Percentiles rank a stretch among this genome's conserved stretches.
phyloP scores from a whole-genome alignment of 2,113 vertebrate species.

The Alosa alosa region DNA sequence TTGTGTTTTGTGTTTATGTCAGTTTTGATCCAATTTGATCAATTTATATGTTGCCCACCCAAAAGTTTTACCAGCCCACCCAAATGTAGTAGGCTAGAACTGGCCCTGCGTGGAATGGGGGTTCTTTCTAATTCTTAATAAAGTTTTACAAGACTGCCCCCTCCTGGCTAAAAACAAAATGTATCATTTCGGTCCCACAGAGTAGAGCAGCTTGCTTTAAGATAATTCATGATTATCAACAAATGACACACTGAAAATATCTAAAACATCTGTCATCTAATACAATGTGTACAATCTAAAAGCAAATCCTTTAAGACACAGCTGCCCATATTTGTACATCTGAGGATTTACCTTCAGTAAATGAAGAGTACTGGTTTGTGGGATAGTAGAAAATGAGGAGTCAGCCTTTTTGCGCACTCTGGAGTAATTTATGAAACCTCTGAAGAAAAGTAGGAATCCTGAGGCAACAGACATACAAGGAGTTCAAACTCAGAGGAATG shows the following conservation, averaged over 20 bases:
- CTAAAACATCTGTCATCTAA: too few relatives aligned
- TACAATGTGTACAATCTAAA: background rate
- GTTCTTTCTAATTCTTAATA: slow-evolving; percentile 24
- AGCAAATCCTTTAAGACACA: background rate
- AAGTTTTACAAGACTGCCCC: slow-evolving; percentile 77
- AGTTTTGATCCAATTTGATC: too few relatives aligned
- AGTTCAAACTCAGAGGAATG: background rate
- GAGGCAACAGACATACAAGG: slow-evolving; percentile 22
- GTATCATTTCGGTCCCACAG: slow-evolving; percentile 63
- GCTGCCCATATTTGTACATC: background rate
- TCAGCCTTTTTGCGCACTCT: slow-evolving; percentile 98
- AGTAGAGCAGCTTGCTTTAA: background rate
- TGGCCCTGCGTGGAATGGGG: too few relatives aligned
- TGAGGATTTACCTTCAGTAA: slow-evolving; percentile 78
- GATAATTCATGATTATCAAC: slow-evolving; percentile 55
- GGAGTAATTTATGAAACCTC: slow-evolving; percentile 98
- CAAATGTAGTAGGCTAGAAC: too few relatives aligned
- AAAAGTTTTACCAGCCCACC: too few relatives aligned
- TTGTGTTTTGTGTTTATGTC: too few relatives aligned
- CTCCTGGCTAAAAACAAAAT: slow-evolving; percentile 75
- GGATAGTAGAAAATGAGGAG: slow-evolving; percentile 83
- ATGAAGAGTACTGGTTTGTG: slow-evolving; percentile 98
- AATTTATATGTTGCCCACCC: too few relatives aligned
- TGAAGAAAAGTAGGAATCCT: slow-evolving; percentile 96
- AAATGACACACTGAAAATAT: too few relatives aligned